These are phyloP conservation scores for Schlechtendalia chinensis DNA, from an alignment of 1,140 invertebrate species.

Conservation along the genomic window DNA sequence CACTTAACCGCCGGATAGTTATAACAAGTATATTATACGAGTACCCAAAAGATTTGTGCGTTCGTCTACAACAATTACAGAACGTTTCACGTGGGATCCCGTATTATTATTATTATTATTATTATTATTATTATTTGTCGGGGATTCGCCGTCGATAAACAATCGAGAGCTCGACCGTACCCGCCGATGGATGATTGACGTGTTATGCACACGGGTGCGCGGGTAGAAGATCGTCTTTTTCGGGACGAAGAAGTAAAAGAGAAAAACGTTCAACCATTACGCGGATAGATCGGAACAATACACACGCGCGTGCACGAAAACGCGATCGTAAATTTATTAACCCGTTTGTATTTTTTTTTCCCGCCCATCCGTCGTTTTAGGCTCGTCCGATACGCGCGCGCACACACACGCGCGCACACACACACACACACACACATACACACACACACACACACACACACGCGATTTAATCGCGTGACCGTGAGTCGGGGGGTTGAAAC, in stretches of 20 bases:
- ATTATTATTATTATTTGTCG: neutral
- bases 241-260: neutral
- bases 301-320: neutral
- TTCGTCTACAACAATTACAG: neutral
- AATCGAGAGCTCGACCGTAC: neutral
- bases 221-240: slow-evolving; percentile 10
- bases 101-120: neutral
- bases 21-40: too few species aligned
- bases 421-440: too few species aligned
- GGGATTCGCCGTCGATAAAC: slow-evolving; percentile 18
- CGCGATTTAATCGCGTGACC: too few species aligned
- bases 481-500: too few species aligned
- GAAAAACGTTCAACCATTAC: neutral
- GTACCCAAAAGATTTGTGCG: neutral
- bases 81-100: neutral
- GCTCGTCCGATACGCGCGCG: too few species aligned
- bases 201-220: neutral
- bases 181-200: neutral
- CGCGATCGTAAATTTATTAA: slow-evolving; percentile 19
- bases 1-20: too few species aligned
- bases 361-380: too few species aligned
- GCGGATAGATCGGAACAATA: slow-evolving; percentile 22
- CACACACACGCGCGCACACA: too few species aligned
- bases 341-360: too few species aligned
- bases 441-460: too few species aligned